A percentile compares a stretch with the other conserved stretches of the same genome.
Conservation (phyloP, 2,888 invertebrate species). For the Panzeria rudis region DNA sequence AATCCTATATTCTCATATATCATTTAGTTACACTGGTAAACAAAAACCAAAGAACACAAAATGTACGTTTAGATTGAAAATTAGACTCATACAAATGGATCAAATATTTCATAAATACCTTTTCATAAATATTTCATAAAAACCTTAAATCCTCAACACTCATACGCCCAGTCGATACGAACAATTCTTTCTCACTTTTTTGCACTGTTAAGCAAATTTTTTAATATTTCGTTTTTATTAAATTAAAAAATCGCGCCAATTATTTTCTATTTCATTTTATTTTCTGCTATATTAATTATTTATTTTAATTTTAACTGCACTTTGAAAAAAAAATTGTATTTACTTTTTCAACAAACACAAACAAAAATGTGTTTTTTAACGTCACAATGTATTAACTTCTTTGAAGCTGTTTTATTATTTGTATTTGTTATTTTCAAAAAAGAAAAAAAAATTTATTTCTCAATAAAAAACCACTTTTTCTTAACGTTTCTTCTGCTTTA, state of each 20-base stretch:
- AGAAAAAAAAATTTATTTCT: slow-evolving; percentile 28
- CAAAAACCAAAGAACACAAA: too few relatives aligned
- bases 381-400: slow-evolving; percentile 20
- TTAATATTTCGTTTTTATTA: background rate
- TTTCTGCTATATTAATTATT: background rate
- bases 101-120: too few relatives aligned
- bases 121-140: slow-evolving; percentile 24
- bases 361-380: slow-evolving; percentile 26
- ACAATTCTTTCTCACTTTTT: slow-evolving; percentile 13
- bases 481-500: slow-evolving; percentile 15
- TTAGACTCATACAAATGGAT: too few relatives aligned
- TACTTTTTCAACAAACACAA: background rate
- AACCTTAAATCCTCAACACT: slow-evolving; percentile 66
- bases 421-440: slow-evolving; percentile 1
- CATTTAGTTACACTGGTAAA: too few relatives aligned
- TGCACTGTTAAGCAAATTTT: slow-evolving; percentile 5
- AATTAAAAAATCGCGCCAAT: slow-evolving; percentile 45
- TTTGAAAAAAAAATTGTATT: background rate
- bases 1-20: too few relatives aligned
- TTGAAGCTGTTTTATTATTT: slow-evolving; percentile 19
- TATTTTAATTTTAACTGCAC: background rate
- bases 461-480: slow-evolving; percentile 30
- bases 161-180: slow-evolving; percentile 51
- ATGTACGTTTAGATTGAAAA: too few relatives aligned
- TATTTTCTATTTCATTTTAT: background rate